These are phyloP conservation scores for Nowickia ferox DNA, from an alignment of 2,888 invertebrate species.

Conservation along the genomic window DNA sequence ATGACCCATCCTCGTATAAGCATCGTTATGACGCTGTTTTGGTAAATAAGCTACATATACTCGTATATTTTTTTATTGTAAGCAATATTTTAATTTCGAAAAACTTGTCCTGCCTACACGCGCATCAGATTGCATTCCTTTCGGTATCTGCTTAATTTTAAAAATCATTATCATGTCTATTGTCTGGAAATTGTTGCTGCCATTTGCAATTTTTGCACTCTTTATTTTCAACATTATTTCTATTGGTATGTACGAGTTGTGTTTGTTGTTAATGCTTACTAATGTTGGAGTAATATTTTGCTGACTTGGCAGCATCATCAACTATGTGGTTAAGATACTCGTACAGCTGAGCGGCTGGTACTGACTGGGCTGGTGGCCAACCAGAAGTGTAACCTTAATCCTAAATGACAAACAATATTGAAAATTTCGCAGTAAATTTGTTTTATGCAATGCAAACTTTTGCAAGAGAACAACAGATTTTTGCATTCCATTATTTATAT, in stretches of 20 bases:
- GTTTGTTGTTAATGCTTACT: slow-evolving; percentile 47
- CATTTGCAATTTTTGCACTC: slow-evolving; percentile 46
- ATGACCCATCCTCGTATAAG: too few relatives aligned
- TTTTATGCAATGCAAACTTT: slow-evolving; percentile 14
- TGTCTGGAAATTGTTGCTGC: slow-evolving; percentile 64
- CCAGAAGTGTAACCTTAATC: slow-evolving; percentile 1
- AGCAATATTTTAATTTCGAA: too few relatives aligned
- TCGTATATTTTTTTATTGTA: too few relatives aligned
- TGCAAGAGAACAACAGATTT: slow-evolving; percentile 35
- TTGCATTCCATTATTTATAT: slow-evolving; percentile 20
- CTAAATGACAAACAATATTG: slow-evolving; percentile 24
- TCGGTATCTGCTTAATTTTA: slow-evolving; percentile 14
- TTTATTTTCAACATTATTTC: slow-evolving; percentile 47
- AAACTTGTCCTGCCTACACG: too few relatives aligned
- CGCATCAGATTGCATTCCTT: slow-evolving; percentile 40
- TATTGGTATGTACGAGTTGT: slow-evolving; percentile 2
- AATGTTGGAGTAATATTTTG: slow-evolving; percentile 39
- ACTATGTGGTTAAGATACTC: slow-evolving; percentile 3
- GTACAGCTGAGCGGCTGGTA: background rate
- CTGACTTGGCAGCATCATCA: slow-evolving; percentile 36
- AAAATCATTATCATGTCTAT: slow-evolving; percentile 54
- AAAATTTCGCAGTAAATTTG: slow-evolving; percentile 40
- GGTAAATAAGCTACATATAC: too few relatives aligned
- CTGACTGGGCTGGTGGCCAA: slow-evolving; percentile 8
- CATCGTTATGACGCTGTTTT: too few relatives aligned